Conservation (phyloP, 2,888 invertebrate species). For the Pristionchus fissidentatus region DNA sequence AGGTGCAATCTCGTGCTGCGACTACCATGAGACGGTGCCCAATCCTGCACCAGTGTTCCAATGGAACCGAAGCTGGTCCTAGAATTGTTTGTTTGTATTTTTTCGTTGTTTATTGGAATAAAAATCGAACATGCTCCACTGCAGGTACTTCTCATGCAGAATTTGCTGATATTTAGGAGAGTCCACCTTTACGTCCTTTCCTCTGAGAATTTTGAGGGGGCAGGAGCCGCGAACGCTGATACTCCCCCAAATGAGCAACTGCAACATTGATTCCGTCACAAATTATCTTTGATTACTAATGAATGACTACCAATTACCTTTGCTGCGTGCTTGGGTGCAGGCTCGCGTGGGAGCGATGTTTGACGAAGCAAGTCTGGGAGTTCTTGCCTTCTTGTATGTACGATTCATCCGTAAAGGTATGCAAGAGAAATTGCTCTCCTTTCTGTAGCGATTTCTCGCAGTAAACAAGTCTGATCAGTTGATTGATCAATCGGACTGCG, state of each 20-base stretch:
- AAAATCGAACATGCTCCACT: neutral
- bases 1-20: no score
- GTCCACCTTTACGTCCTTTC: neutral
- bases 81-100: no score
- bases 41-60: no score
- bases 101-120: no score
- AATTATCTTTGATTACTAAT: no score
- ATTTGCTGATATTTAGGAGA: neutral
- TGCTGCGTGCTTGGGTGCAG: neutral
- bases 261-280: neutral
- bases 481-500: neutral
- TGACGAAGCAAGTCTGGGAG: neutral
- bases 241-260: neutral
- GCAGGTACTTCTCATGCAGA: neutral
- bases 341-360: neutral
- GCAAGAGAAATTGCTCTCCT: neutral
- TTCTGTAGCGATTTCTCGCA: neutral
- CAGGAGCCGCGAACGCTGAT: neutral
- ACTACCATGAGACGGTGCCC: no score
- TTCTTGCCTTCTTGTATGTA: slow-evolving; percentile 1
- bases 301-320: no score
- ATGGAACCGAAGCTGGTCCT: no score
- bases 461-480: neutral
- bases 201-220: neutral
- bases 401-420: neutral